Conservation (phyloP, 2,797 vertebrate species). For the Hydrolagus colliei region DNA sequence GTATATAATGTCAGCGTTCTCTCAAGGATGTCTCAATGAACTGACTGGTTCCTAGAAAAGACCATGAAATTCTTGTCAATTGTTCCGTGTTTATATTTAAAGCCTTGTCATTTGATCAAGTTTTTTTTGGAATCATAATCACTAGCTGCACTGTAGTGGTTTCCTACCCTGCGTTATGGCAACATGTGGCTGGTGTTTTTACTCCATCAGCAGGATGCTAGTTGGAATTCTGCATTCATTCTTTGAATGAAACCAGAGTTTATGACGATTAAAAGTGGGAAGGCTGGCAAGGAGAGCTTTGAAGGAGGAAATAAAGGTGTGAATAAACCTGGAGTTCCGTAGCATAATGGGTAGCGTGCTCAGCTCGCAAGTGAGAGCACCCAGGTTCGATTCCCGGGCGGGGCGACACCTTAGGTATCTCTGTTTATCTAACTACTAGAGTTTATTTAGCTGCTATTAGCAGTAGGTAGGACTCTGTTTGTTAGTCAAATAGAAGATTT, state of each 20-base stretch:
- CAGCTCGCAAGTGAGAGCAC: too few species aligned
- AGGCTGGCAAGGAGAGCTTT: too few species aligned
- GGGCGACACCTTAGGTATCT: too few species aligned
- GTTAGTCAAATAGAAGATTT: too few species aligned
- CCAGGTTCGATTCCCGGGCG: too few species aligned
- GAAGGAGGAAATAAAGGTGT: too few species aligned
- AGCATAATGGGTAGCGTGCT: too few species aligned
- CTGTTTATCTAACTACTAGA: too few species aligned
- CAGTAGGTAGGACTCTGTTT: too few species aligned
- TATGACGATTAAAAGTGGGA: too few species aligned
- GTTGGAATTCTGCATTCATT: constrained; percentile 50
- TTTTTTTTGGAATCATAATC: neutral
- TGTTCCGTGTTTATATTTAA: neutral
- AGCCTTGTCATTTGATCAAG: neutral
- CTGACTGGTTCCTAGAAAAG: neutral
- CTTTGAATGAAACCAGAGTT: constrained; percentile 72
- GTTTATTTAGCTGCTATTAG: too few species aligned
- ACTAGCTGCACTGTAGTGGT: neutral
- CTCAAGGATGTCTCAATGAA: neutral
- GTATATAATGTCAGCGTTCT: constrained; percentile 61
- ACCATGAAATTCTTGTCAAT: neutral
- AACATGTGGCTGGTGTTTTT: neutral
- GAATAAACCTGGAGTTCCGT: too few species aligned
- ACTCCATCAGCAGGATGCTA: neutral
- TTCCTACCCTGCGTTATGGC: neutral